These are phyloP conservation scores for Galemys pyrenaicus DNA, from an alignment of 2,113 vertebrate species.

Conservation along the genomic window DNA sequence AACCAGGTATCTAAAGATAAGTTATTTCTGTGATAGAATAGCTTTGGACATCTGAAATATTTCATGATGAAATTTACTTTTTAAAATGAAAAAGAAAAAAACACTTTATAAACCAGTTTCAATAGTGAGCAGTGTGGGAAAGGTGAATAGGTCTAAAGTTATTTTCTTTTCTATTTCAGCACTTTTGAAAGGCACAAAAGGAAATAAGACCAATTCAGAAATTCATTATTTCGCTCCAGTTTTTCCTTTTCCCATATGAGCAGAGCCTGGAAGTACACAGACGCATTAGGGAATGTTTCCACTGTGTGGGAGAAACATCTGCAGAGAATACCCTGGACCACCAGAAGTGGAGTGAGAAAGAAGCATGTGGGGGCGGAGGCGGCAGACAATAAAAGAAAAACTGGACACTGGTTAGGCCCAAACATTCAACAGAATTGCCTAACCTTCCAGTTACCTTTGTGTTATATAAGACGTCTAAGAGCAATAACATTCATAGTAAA, in stretches of 20 bases:
- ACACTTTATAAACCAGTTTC: neutral
- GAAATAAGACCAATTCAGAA: conserved; percentile 56
- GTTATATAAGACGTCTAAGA: conserved; percentile 55
- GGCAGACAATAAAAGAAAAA: conserved; percentile 45
- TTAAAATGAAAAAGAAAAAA: conserved; percentile 14
- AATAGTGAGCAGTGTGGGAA: conserved; percentile 57
- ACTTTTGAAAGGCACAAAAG: conserved; percentile 42
- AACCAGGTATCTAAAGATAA: neutral
- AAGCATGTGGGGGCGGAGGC: neutral
- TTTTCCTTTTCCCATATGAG: conserved; percentile 71
- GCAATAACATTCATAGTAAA: neutral
- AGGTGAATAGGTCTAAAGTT: conserved; percentile 62
- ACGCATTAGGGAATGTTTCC: conserved; percentile 66
- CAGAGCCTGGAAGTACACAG: conserved; percentile 23
- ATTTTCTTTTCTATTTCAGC: neutral
- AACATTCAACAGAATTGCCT: neutral
- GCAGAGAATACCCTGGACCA: conserved; percentile 56
- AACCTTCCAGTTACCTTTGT: conserved; percentile 59
- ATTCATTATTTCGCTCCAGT: conserved; percentile 34
- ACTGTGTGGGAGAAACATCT: conserved; percentile 81
- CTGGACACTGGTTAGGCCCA: neutral
- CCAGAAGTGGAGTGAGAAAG: neutral
- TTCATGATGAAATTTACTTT: neutral
- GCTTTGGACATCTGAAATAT: neutral
- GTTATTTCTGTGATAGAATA: neutral